phyloP scores from a whole-genome alignment of 1,140 invertebrate genomes.

The Apocrypta bakeri region DNA sequence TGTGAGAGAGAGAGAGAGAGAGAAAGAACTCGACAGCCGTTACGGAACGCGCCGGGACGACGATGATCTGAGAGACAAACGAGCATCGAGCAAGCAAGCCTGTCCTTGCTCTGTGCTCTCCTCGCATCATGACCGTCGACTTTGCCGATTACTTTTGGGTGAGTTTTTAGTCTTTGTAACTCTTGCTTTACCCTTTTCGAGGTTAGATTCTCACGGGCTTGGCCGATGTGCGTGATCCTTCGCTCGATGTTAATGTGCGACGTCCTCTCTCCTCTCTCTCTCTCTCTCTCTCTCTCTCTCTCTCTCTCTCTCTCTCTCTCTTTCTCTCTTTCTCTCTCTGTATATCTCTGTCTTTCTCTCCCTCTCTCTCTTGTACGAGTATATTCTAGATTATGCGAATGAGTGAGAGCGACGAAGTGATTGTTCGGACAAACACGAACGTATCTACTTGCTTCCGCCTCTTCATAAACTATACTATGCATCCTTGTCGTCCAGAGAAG shows the following conservation, averaged over 20 bases:
- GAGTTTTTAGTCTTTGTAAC: too few species aligned
- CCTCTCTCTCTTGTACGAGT: neutral
- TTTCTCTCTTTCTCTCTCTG: neutral
- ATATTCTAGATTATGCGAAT: neutral
- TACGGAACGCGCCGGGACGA: neutral
- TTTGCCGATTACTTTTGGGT: constrained; percentile 90
- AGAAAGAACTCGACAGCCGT: neutral
- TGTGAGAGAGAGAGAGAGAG: too few species aligned
- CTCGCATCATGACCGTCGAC: constrained; percentile 82
- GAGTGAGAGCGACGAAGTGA: neutral
- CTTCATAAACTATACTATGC: neutral
- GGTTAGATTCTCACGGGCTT: constrained; percentile 14
- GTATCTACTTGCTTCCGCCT: constrained; percentile 30
- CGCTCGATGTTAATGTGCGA: neutral
- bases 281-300: neutral
- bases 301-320: neutral
- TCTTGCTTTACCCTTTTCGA: neutral
- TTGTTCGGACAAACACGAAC: neutral
- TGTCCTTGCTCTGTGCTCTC: constrained; percentile 45
- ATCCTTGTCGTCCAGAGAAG: neutral
- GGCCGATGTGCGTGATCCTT: neutral
- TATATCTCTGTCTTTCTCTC: neutral
- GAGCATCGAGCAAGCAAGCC: constrained; percentile 2
- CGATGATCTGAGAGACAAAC: constrained; percentile 38
- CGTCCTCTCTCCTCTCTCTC: neutral